Conservation (phyloP, 1,140 invertebrate genomes). For the Drosophila oshimai region DNA sequence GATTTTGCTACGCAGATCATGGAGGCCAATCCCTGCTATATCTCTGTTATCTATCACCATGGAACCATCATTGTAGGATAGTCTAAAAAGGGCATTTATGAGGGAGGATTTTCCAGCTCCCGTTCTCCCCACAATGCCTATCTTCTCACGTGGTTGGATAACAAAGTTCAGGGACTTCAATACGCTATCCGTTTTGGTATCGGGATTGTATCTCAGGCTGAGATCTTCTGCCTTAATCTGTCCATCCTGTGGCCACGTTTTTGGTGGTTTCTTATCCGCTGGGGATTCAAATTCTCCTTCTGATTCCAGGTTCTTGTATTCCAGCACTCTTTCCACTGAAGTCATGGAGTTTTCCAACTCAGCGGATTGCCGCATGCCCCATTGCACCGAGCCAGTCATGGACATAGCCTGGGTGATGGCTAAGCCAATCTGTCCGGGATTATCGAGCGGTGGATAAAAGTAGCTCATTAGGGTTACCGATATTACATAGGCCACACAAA, state of each 20-base stretch:
- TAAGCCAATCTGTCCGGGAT: slow-evolving; percentile 88
- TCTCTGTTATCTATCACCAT: slow-evolving; percentile 86
- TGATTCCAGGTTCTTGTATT: slow-evolving; percentile 88
- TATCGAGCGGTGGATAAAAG: slow-evolving; percentile 83
- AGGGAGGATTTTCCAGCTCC: slow-evolving; percentile 93
- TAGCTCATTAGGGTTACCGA: slow-evolving; percentile 86
- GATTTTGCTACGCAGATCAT: slow-evolving; percentile 87
- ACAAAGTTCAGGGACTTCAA: slow-evolving; percentile 86
- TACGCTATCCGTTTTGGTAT: slow-evolving; percentile 85
- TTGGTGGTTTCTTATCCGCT: slow-evolving; percentile 85
- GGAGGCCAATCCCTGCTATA: slow-evolving; percentile 84
- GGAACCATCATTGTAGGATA: slow-evolving; percentile 84
- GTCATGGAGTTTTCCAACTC: slow-evolving; percentile 90
- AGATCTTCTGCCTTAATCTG: slow-evolving; percentile 87
- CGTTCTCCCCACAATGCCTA: slow-evolving; percentile 90
- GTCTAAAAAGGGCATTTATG: slow-evolving; percentile 87
- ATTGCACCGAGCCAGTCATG: slow-evolving; percentile 88
- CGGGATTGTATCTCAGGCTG: slow-evolving; percentile 83
- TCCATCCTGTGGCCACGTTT: slow-evolving; percentile 89
- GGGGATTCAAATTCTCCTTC: slow-evolving; percentile 85
- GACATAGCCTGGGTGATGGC: slow-evolving; percentile 92
- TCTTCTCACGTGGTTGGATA: slow-evolving; percentile 83
- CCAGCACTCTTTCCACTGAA: slow-evolving; percentile 90
- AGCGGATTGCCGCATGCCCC: slow-evolving; percentile 85
- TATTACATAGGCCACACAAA: slow-evolving; percentile 88